These are phyloP conservation scores for Xenops minutus DNA, from an alignment of 2,797 vertebrate species.

Conservation along the genomic window DNA sequence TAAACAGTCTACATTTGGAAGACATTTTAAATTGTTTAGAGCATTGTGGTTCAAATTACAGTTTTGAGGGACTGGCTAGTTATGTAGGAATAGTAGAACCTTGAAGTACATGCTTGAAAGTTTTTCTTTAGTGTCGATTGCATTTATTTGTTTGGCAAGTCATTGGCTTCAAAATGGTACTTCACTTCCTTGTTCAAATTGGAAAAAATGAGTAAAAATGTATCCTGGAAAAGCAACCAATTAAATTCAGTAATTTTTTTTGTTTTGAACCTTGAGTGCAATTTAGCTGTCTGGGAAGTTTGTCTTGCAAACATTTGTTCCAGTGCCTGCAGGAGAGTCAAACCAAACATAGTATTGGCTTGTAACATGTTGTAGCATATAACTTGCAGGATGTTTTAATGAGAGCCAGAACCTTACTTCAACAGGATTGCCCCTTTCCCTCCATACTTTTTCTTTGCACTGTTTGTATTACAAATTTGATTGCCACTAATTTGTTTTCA, in stretches of 20 bases:
- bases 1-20: conserved; percentile 42
- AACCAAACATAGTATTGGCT: conserved; percentile 7
- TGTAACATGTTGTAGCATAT: neutral
- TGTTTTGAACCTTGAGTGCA: conserved; percentile 4
- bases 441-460: conserved; percentile 58
- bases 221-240: conserved; percentile 26
- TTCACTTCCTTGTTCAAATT: conserved; percentile 4
- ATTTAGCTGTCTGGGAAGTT: conserved; percentile 18
- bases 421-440: conserved; percentile 1
- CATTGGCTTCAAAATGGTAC: conserved; percentile 18
- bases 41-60: conserved; percentile 70
- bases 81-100: conserved; percentile 44
- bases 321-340: neutral
- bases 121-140: conserved; percentile 21
- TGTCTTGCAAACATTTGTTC: neutral
- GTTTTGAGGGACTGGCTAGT: conserved; percentile 26
- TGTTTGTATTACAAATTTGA: conserved; percentile 39
- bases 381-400: neutral
- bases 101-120: conserved; percentile 57
- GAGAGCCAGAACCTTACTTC: neutral
- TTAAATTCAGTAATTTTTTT: neutral
- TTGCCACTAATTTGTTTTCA: conserved; percentile 60
- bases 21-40: conserved; percentile 53
- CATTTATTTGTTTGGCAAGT: conserved; percentile 7
- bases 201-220: neutral